phyloP scores from a whole-genome alignment of 2,888 invertebrate genomes.

The Galerucella pusilla region DNA sequence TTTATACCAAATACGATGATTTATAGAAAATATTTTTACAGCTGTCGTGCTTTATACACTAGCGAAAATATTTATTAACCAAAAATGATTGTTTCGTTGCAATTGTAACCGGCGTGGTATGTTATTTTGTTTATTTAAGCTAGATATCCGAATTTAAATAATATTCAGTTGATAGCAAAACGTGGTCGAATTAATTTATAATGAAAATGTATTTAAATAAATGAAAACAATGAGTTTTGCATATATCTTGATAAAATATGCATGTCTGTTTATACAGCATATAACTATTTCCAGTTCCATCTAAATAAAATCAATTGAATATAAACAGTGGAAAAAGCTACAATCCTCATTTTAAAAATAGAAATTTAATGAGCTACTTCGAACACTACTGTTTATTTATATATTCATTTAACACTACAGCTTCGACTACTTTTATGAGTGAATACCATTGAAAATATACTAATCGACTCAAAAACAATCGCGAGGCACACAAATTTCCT shows the following conservation, averaged over 20 bases:
- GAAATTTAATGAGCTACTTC: background rate
- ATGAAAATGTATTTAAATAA: slow-evolving; percentile 22
- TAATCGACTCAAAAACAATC: too few species aligned
- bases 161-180: slow-evolving; percentile 8
- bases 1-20: background rate
- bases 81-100: slow-evolving; percentile 12
- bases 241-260: slow-evolving; percentile 14
- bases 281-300: background rate
- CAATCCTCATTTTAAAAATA: background rate
- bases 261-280: slow-evolving; percentile 2
- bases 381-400: background rate
- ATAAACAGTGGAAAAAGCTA: background rate
- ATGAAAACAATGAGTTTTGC: slow-evolving; percentile 21
- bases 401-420: background rate
- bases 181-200: slow-evolving; percentile 22
- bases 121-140: slow-evolving; percentile 13
- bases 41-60: slow-evolving; percentile 7
- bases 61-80: slow-evolving; percentile 16
- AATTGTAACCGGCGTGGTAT: slow-evolving; percentile 1
- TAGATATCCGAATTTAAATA: slow-evolving; percentile 10
- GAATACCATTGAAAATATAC: too few species aligned
- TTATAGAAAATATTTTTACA: slow-evolving; percentile 7
- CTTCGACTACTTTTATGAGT: too few species aligned
- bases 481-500: too few species aligned
- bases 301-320: background rate